These are phyloP conservation scores for Drosophila macrothrix DNA, from an alignment of 2,888 invertebrate genomes.

Conservation along the genomic window DNA sequence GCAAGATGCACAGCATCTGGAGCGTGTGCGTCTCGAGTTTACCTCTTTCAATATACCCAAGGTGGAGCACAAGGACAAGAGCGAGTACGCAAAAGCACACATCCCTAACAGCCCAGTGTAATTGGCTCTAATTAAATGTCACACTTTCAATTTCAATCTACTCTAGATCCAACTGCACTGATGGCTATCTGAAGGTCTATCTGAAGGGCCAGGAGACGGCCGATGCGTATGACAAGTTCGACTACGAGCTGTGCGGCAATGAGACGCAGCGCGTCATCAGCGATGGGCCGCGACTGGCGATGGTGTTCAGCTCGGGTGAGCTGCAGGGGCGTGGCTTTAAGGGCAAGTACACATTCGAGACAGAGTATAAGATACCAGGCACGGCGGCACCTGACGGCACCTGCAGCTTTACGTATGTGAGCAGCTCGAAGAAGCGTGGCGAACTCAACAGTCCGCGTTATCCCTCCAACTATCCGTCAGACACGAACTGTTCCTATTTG, in stretches of 20 bases:
- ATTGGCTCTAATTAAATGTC: not conserved
- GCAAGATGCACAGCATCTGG: conserved; percentile 98
- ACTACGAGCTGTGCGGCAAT: conserved; percentile 96
- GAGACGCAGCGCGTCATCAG: conserved; percentile 93
- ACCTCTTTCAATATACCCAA: conserved; percentile 95
- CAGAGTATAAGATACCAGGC: conserved; percentile 97
- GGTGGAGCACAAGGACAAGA: conserved; percentile 88
- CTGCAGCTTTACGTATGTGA: conserved; percentile 96
- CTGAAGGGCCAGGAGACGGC: conserved; percentile 96
- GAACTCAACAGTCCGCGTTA: conserved; percentile 98
- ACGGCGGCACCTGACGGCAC: conserved; percentile 96
- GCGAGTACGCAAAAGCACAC: conserved; percentile 89
- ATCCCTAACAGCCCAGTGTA: not conserved
- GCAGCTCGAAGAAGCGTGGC: conserved; percentile 93
- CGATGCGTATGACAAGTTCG: conserved; percentile 96
- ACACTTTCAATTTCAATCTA: not conserved
- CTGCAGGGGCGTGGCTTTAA: conserved; percentile 96
- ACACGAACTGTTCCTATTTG: conserved; percentile 96
- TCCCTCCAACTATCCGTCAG: conserved; percentile 98
- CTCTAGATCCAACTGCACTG: conserved; percentile 89
- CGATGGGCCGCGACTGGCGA: conserved; percentile 95
- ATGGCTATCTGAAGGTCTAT: conserved; percentile 96
- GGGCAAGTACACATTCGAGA: conserved; percentile 86
- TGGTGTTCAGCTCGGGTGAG: conserved; percentile 98
- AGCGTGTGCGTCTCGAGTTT: conserved; percentile 96